These are phyloP conservation scores for Choristoneura rosaceana DNA, from an alignment of 2,888 invertebrate species.

Conservation along the genomic window DNA sequence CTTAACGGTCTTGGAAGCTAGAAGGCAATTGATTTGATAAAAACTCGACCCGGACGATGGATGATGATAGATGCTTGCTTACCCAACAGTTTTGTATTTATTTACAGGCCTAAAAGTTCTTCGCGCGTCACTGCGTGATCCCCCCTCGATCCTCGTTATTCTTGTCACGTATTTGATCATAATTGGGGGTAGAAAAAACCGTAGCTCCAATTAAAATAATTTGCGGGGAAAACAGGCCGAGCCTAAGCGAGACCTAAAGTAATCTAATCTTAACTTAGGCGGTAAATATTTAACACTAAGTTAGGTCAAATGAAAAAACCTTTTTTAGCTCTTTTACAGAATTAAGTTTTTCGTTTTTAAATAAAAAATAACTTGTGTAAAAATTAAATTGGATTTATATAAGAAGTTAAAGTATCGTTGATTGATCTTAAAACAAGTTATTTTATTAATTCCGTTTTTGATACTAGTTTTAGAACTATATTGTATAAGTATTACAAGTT, in stretches of 20 bases:
- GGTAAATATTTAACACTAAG: slow-evolving; percentile 1
- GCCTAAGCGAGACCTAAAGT: slow-evolving; percentile 4
- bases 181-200: slow-evolving; percentile 19
- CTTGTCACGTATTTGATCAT: slow-evolving; percentile 28
- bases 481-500: no score
- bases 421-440: no score
- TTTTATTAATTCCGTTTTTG: no score
- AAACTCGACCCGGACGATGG: not conserved
- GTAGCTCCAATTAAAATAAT: slow-evolving; percentile 26
- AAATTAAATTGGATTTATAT: not conserved
- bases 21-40: slow-evolving; percentile 9
- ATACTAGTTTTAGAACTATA: no score
- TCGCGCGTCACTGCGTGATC: not conserved
- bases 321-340: not conserved
- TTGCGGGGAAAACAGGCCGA: not conserved
- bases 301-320: not conserved
- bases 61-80: slow-evolving; percentile 14
- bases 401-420: no score
- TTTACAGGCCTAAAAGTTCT: slow-evolving; percentile 10
- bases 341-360: not conserved
- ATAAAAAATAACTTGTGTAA: not conserved
- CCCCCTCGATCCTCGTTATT: not conserved
- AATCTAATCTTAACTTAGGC: slow-evolving; percentile 3
- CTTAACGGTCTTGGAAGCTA: not conserved
- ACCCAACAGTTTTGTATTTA: slow-evolving; percentile 4